These are phyloP conservation scores for Campylomormyrus tamandua DNA, from an alignment of 2,113 vertebrate species.

Conservation along the genomic window DNA sequence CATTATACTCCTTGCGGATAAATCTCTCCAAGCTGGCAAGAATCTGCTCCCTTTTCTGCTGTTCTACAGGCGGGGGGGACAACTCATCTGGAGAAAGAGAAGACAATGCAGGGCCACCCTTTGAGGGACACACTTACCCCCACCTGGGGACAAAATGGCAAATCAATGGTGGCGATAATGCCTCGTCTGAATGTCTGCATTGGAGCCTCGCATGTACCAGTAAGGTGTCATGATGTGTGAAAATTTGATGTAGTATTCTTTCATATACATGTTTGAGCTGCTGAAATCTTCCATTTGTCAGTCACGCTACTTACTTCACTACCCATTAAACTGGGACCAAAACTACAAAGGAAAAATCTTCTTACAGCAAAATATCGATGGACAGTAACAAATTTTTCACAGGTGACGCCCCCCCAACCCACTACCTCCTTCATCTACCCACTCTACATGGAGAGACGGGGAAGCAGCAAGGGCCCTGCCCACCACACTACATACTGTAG, in stretches of 20 bases:
- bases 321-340: neutral
- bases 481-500: conserved; percentile 62
- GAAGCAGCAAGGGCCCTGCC: neutral
- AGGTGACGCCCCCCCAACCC: neutral
- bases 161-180: neutral
- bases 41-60: conserved; percentile 93
- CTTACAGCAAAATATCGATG: neutral
- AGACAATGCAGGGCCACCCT: neutral
- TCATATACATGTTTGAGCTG: neutral
- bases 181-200: neutral
- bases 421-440: neutral
- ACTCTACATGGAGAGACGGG: neutral
- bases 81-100: conserved; percentile 62
- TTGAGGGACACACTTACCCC: neutral
- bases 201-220: neutral
- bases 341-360: neutral
- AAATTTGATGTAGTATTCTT: neutral
- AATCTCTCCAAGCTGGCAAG: conserved; percentile 87
- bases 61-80: conserved; percentile 74
- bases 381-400: neutral
- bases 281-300: neutral
- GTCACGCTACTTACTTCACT: neutral
- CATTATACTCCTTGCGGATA: conserved; percentile 92
- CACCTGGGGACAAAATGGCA: neutral
- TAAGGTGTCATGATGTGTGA: neutral